Evolutionary conservation across 2,113 vertebrate species (phyloP), one percentile per base, ranked within the genome.

Genomic region (Neomonachus schauinslandi): DNA sequence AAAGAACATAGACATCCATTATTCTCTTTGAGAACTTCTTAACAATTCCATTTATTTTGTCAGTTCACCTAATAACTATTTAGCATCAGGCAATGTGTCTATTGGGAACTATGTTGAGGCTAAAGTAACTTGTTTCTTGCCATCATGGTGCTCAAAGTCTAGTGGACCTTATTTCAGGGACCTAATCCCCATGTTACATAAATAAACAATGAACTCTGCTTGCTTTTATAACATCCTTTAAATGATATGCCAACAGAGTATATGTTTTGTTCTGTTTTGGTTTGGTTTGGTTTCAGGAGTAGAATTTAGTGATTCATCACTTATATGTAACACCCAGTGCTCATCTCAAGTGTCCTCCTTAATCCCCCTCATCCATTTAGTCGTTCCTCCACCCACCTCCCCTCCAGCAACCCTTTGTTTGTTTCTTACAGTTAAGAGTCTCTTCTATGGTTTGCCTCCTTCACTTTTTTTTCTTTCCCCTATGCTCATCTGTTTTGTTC

Each of bases 141-240:
- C 53, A 28, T 61, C 15, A 33, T 39, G 46, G 1, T 86, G 39
- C 18, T 89, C 42, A 76, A 24, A 76, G 28, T 82, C 80, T 80
- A 76, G 14, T 55, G 51, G 36, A 39, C 24, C 1, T 87, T 65
- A 65, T 65, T 91, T 94, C 46, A 94, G 14, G 10, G 13, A 42
- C 84, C n/a, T 46, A 84, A 80, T 39, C 9, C 28, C 19, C 42
- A 63, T 88, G 33, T 94, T 61, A 53, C 28, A 81, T 87, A 79
- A 79, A 71, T 39, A 84, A 95, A 61, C 31, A 46, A 28, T 39
- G 59, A 87, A 21, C 22, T 77, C 26, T 33, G 14, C 53, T 69
- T 93, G 10, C 11, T 71, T 97, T 90, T 90, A 83, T 65, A 83
- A 28, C 10, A 67, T 7, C 8, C 46, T 87, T 93, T 91, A 89